These are phyloP conservation scores for Poecilia latipinna DNA, from an alignment of 2,113 vertebrate genomes.

Conservation along the genomic window DNA sequence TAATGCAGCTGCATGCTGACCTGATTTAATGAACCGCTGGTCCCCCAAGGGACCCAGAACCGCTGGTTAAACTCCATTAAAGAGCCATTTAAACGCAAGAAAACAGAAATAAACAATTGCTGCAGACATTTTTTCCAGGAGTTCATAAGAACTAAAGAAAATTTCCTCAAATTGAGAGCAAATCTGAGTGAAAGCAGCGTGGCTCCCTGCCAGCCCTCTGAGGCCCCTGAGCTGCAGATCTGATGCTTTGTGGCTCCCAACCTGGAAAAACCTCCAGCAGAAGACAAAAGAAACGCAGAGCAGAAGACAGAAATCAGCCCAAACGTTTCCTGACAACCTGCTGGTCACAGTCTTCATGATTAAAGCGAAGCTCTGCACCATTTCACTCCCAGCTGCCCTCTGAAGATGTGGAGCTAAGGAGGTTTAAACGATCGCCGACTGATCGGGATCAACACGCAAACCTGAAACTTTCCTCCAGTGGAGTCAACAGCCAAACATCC, in stretches of 20 bases:
- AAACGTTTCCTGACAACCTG: constrained; percentile 38
- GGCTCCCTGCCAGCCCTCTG: background rate
- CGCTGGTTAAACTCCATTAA: constrained; percentile 26
- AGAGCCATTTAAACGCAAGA: constrained; percentile 40
- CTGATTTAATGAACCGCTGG: constrained; percentile 31
- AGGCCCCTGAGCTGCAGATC: background rate
- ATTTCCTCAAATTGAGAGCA: constrained; percentile 2
- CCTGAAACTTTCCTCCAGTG: background rate
- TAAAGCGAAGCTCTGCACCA: constrained; percentile 32
- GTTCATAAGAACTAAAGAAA: constrained; percentile 16
- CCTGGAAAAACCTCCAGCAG: background rate
- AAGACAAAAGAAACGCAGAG: constrained; percentile 12
- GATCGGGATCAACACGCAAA: constrained; percentile 27
- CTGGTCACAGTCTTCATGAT: constrained; percentile 29
- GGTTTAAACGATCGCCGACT: constrained; percentile 44
- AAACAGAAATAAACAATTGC: constrained; percentile 36
- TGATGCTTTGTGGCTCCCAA: too few species aligned
- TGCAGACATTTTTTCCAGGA: constrained; percentile 13
- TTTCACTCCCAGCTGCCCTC: constrained; percentile 20
- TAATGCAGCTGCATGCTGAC: background rate
- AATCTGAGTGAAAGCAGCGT: background rate
- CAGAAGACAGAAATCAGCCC: constrained; percentile 25
- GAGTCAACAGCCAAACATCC: background rate
- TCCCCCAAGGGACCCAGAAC: constrained; percentile 34
- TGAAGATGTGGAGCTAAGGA: constrained; percentile 10